phyloP scores from a whole-genome alignment of 2,797 vertebrate genomes.

The Potorous gilbertii region DNA sequence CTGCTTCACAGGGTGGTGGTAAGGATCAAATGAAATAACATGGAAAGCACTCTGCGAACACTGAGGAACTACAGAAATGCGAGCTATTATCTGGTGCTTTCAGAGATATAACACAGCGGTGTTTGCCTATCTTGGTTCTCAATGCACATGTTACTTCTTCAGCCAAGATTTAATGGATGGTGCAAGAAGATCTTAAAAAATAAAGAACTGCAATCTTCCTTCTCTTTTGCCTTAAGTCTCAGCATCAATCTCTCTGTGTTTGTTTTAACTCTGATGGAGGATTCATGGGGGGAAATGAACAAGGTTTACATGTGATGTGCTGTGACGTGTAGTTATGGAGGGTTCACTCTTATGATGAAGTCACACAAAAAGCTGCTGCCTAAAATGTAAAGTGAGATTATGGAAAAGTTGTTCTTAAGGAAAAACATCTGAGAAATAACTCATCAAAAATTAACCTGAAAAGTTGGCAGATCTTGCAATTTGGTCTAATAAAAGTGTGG shows the following conservation, averaged over 20 bases:
- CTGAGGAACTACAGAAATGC: neutral
- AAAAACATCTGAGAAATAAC: neutral
- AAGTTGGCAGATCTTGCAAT: neutral
- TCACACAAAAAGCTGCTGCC: neutral
- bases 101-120: conserved; percentile 13
- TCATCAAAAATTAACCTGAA: neutral
- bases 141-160: neutral
- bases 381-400: neutral
- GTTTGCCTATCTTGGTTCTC: neutral
- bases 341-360: neutral
- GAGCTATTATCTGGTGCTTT: neutral
- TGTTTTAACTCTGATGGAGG: neutral
- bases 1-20: neutral
- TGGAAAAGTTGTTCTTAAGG: neutral
- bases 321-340: neutral
- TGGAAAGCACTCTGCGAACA: neutral
- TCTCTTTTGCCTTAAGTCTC: neutral
- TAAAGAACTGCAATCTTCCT: neutral
- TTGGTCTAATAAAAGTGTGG: neutral
- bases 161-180: neutral
- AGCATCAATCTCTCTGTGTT: neutral
- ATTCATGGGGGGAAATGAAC: neutral
- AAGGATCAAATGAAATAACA: neutral
- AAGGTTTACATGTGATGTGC: neutral
- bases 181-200: neutral